A percentile compares a stretch with the other conserved stretches of the same genome.
phyloP scores from a whole-genome alignment of 2,797 vertebrate species.

The Silurus lanzhouensis region DNA sequence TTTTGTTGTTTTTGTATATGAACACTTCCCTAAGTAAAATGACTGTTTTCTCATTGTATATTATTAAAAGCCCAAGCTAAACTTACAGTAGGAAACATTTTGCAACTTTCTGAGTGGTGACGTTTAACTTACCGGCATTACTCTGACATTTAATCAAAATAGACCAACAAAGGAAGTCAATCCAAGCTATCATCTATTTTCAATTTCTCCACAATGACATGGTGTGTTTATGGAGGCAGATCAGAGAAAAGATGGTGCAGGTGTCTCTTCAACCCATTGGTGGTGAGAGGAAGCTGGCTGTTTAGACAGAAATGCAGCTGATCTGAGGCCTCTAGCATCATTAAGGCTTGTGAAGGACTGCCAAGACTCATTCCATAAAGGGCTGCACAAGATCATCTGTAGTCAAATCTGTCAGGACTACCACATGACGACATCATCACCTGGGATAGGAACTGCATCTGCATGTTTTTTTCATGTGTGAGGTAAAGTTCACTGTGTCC shows the following conservation, averaged over 20 bases:
- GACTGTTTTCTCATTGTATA: background rate
- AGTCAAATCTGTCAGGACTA: conserved; percentile 29
- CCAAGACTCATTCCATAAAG: conserved; percentile 43
- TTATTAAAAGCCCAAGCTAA: background rate
- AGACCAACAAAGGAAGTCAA: conserved; percentile 25
- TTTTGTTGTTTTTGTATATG: background rate
- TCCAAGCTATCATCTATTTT: conserved; percentile 51
- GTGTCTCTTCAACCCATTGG: conserved; percentile 48
- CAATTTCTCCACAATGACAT: conserved; percentile 45
- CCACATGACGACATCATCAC: conserved; percentile 45
- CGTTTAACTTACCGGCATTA: conserved; percentile 6
- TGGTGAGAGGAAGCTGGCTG: conserved; percentile 47
- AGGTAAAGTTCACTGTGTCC: conserved; percentile 16
- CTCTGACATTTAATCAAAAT: conserved; percentile 42
- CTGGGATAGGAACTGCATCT: conserved; percentile 45
- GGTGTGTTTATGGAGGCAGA: conserved; percentile 26
- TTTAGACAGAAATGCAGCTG: conserved; percentile 46
- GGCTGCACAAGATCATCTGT: conserved; percentile 45
- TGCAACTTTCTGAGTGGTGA: background rate
- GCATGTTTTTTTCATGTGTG: conserved; percentile 28
- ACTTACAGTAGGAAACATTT: background rate
- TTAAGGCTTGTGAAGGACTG: conserved; percentile 43
- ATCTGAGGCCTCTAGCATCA: conserved; percentile 48
- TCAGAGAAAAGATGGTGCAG: conserved; percentile 41
- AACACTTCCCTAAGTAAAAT: background rate